Base-by-base conservation (phyloP, 2,888 invertebrate species). In the Sinelater perroti region DNA sequence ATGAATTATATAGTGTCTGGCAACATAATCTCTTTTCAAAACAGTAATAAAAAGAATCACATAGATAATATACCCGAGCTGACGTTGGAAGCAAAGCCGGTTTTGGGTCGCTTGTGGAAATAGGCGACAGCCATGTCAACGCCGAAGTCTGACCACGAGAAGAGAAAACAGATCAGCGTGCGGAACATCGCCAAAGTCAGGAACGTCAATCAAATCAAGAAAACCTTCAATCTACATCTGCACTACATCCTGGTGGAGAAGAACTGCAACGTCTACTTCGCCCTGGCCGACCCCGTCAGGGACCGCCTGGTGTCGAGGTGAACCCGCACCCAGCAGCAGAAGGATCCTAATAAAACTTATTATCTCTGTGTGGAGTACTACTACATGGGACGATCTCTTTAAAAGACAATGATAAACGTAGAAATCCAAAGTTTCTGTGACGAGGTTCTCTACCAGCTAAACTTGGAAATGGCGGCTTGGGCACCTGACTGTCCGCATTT, bases 161-260 rank as follows among this genome's bases (percentile, higher is more conserved):
- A 90, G 90, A 85, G 97, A 73, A 98, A 97, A 84, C 98, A 99
- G 82, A 99, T 99, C 77, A 95, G 95, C 79, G 98, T 99, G 63
- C 87, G 97, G 65, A 97, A 97, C 57, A 97, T 98, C 72, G 96
- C 96, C 46, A 93, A 92, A 72, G 91, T 98, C 28, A 98, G 96
- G 80, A 97, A 97, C 85, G 98, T 99, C 47, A 82, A 88, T 47
- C 95, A 95, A 79, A 91, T 99, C 74, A 99, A 98, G 84, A 97
- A 96, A 79, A 91, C 94, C 30, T 99, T 99, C 83, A 99, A 99
- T 81, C 88, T 98, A 69, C 99, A 99, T 80, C 86, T 99, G 57
- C 99, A 99, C 78, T 99, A 97, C 80, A 98, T 98, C 46, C 84
- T 99, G 71, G 98, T 98, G 70, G 99, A 99, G 83, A 99, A 99